Evolutionary conservation across 1,140 invertebrate genomes (phyloP).

Genomic region (Pygmarrhopalites habei): DNA sequence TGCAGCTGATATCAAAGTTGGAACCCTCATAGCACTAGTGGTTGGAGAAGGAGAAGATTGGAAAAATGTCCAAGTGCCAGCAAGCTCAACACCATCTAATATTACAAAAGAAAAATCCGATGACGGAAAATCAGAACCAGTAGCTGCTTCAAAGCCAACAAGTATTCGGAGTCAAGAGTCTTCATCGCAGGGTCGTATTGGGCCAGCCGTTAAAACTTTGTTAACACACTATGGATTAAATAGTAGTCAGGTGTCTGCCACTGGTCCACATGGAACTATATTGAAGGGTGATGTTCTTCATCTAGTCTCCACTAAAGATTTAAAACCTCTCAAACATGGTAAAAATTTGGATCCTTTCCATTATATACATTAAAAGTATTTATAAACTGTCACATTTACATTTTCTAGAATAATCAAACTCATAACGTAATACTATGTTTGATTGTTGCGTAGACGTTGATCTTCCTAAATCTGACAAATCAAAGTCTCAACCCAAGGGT

Average conservation of each 20-base stretch:
- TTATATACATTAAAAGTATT: too few species aligned
- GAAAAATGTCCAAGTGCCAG: constrained; percentile 47
- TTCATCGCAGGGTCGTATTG: constrained; percentile 63
- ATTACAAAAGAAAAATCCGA: too few species aligned
- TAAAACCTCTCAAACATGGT: constrained; percentile 67
- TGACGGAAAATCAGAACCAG: too few species aligned
- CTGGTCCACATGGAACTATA: too few species aligned
- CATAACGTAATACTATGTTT: too few species aligned
- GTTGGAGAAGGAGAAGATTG: constrained; percentile 70
- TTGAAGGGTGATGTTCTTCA: too few species aligned
- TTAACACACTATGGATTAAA: too few species aligned
- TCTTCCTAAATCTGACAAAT: constrained; percentile 44
- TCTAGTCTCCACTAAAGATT: constrained; percentile 89
- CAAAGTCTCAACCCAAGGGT: constrained; percentile 41
- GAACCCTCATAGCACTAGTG: constrained; percentile 68
- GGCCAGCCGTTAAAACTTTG: too few species aligned
- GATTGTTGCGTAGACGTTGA: constrained; percentile 48
- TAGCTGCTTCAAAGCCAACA: constrained; percentile 32
- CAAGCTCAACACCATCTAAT: constrained; percentile 42
- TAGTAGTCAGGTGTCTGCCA: too few species aligned
- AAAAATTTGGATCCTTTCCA: constrained; percentile 66
- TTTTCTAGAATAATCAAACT: too few species aligned
- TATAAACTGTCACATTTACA: too few species aligned
- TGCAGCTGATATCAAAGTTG: constrained; percentile 39
- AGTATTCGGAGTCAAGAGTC: constrained; percentile 3